A percentile compares a stretch with the other conserved stretches of the same genome.
phyloP scores from a whole-genome alignment of 1,140 invertebrate genomes.

The Zaprionus ghesquierei region DNA sequence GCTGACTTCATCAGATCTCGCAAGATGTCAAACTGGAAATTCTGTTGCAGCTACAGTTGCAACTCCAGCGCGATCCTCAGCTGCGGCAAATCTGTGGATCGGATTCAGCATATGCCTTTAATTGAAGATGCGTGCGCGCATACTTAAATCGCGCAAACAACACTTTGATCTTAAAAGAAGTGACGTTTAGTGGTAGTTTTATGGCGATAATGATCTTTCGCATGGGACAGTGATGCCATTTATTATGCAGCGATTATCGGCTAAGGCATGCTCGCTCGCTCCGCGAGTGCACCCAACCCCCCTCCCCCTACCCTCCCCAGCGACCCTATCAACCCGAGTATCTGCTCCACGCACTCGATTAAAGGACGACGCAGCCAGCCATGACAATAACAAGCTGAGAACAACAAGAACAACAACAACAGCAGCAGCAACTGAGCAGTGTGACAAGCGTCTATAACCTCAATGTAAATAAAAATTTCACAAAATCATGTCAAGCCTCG shows the following conservation, averaged over 20 bases:
- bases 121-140: conserved; percentile 81
- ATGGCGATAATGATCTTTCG: conserved; percentile 78
- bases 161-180: conserved; percentile 82
- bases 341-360: neutral
- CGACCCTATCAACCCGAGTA: neutral
- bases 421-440: neutral
- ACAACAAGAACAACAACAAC: neutral
- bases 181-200: conserved; percentile 82
- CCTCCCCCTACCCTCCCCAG: neutral
- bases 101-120: conserved; percentile 69
- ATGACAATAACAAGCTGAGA: neutral
- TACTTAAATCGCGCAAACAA: conserved; percentile 76
- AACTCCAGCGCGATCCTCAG: neutral
- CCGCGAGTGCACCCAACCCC: neutral
- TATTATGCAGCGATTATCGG: conserved; percentile 71
- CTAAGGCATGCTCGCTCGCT: neutral
- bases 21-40: conserved; percentile 64
- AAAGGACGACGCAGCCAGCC: neutral
- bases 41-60: conserved; percentile 25
- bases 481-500: no score
- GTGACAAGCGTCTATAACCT: neutral
- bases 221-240: conserved; percentile 80
- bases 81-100: neutral
- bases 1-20: conserved; percentile 36
- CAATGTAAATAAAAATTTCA: no score